phyloP scores from a whole-genome alignment of 2,797 vertebrate species.

The Pantherophis vulpinus region DNA sequence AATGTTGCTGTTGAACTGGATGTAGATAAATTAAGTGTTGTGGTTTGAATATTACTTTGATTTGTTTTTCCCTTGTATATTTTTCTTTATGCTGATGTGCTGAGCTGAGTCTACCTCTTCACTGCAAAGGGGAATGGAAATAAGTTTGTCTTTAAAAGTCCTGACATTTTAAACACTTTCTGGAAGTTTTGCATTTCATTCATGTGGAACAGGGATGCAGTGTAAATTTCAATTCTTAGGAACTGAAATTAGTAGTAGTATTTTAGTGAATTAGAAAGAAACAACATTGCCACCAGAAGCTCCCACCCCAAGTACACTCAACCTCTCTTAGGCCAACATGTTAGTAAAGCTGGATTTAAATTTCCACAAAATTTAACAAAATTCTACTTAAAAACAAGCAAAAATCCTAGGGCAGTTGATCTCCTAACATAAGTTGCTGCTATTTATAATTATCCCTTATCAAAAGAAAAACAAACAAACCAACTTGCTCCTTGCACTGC shows the following conservation, averaged over 20 bases:
- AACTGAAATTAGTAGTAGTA: constrained; percentile 24
- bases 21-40: constrained; percentile 91
- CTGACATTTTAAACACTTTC: constrained; percentile 60
- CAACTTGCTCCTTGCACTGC: constrained; percentile 39
- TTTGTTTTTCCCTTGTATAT: constrained; percentile 71
- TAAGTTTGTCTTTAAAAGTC: constrained; percentile 71
- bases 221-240: constrained; percentile 58
- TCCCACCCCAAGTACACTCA: constrained; percentile 41
- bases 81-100: constrained; percentile 76
- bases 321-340: constrained; percentile 45
- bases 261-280: constrained; percentile 39
- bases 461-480: constrained; percentile 19
- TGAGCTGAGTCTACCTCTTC: constrained; percentile 79
- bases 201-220: constrained; percentile 43
- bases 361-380: constrained; percentile 1
- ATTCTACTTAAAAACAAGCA: not conserved
- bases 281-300: constrained; percentile 47
- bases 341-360: constrained; percentile 33
- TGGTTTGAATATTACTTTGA: constrained; percentile 85
- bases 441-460: constrained; percentile 33
- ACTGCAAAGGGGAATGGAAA: constrained; percentile 77
- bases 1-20: constrained; percentile 94
- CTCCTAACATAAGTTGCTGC: constrained; percentile 51
- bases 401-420: constrained; percentile 42
- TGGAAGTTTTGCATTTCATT: constrained; percentile 52